A percentile compares a stretch with the other conserved stretches of the same genome.
phyloP scores from a whole-genome alignment of 2,888 invertebrate genomes.

The Hyposoter didymator region DNA sequence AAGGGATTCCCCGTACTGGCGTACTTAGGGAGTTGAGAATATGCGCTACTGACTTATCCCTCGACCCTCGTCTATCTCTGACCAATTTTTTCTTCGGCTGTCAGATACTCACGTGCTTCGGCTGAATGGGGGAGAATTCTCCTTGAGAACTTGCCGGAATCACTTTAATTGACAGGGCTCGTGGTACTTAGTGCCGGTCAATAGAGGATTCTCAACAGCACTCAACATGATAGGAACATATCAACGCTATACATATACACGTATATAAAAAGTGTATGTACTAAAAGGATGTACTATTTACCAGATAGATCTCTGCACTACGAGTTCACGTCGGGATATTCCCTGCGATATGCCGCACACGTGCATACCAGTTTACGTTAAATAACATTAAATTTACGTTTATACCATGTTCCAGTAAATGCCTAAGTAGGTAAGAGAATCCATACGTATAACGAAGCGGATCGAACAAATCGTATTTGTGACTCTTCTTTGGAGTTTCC shows the following conservation, averaged over 20 bases:
- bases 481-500: constrained; percentile 29
- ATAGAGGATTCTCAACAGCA: constrained; percentile 56
- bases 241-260: constrained; percentile 13
- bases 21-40: constrained; percentile 50
- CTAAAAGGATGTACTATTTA: constrained; percentile 34
- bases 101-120: constrained; percentile 34
- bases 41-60: constrained; percentile 33
- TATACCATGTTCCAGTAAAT: constrained; percentile 20
- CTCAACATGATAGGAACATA: constrained; percentile 41
- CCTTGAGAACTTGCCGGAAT: constrained; percentile 51
- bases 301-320: constrained; percentile 39
- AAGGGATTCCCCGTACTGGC: constrained; percentile 31
- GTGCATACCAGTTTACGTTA: constrained; percentile 25
- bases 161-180: constrained; percentile 68
- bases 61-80: constrained; percentile 49
- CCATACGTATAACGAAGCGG: constrained; percentile 30
- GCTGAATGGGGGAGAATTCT: constrained; percentile 40
- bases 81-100: constrained; percentile 52
- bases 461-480: constrained; percentile 11
- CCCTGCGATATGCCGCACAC: constrained; percentile 32
- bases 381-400: constrained; percentile 42
- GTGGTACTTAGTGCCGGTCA: constrained; percentile 62
- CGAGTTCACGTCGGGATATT: constrained; percentile 27
- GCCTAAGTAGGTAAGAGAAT: constrained; percentile 25
- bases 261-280: not conserved